Conservation (phyloP, 2,797 vertebrate species). For the Siniperca undulata region DNA sequence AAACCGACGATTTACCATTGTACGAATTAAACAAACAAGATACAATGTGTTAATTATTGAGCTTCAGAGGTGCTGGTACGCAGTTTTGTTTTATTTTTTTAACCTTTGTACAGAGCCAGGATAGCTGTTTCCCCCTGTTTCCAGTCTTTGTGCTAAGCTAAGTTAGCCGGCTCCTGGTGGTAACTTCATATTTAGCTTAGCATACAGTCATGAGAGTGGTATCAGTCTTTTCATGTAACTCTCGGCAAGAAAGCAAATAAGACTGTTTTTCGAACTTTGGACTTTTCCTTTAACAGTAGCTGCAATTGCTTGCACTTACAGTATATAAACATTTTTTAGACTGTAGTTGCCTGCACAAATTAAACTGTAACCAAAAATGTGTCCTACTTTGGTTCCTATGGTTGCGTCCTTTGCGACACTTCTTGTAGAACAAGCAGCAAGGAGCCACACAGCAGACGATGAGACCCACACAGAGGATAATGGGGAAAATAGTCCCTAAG, state of each 20-base stretch:
- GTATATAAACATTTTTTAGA: background rate
- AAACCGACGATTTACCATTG: too few species aligned
- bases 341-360: background rate
- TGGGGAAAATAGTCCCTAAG: background rate
- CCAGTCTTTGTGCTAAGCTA: background rate
- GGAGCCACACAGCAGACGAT: conserved; percentile 62
- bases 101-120: background rate
- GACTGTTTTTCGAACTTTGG: background rate
- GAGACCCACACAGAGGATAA: conserved; percentile 36
- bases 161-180: background rate
- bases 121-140: background rate
- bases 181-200: background rate
- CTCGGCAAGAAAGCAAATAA: background rate
- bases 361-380: background rate
- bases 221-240: background rate
- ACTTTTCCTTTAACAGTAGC: background rate
- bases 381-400: conserved; percentile 30
- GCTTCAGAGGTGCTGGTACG: background rate
- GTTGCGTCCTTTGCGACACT: conserved; percentile 21
- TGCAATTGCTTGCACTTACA: background rate
- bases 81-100: too few species aligned
- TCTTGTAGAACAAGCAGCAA: conserved; percentile 64
- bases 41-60: background rate
- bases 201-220: background rate
- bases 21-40: background rate